Evolutionary conservation across 2,888 invertebrate species (phyloP).

Genomic region (Hermaeophaga mercurialis): DNA sequence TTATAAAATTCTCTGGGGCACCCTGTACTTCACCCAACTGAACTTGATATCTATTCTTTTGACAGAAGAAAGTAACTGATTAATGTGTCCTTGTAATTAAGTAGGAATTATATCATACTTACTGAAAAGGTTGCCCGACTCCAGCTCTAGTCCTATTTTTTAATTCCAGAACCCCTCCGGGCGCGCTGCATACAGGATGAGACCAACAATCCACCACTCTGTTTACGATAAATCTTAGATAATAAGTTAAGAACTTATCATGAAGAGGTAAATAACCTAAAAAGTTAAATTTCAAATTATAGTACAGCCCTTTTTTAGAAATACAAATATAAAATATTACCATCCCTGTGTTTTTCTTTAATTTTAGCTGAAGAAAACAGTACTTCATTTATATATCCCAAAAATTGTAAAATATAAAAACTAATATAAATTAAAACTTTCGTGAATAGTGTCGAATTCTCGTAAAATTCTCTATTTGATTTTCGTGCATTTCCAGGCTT

Average conservation of each 20-base stretch:
- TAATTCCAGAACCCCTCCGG: constrained; percentile 83
- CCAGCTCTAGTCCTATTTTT: constrained; percentile 85
- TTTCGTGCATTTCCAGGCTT: no score
- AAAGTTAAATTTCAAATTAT: not conserved
- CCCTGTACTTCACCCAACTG: no score
- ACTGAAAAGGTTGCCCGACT: constrained; percentile 88
- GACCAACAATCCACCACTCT: constrained; percentile 95
- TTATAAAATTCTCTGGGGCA: no score
- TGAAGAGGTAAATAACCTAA: constrained; percentile 82
- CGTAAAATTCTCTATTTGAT: not conserved
- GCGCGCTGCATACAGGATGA: constrained; percentile 90
- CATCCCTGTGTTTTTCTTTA: constrained; percentile 61
- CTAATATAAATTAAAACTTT: constrained; percentile 49
- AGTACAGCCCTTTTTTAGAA: not conserved
- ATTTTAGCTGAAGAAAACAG: constrained; percentile 70
- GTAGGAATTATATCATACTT: no score
- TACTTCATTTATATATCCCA: constrained; percentile 91
- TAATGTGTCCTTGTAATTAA: no score
- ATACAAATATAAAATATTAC: not conserved
- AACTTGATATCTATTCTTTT: no score
- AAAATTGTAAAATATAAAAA: constrained; percentile 88
- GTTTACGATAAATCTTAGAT: constrained; percentile 89
- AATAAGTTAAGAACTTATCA: constrained; percentile 85
- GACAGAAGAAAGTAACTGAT: no score
- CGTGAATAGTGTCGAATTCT: not conserved